These are phyloP conservation scores for Ataeniobius toweri DNA, from an alignment of 2,797 vertebrate species.

Conservation along the genomic window DNA sequence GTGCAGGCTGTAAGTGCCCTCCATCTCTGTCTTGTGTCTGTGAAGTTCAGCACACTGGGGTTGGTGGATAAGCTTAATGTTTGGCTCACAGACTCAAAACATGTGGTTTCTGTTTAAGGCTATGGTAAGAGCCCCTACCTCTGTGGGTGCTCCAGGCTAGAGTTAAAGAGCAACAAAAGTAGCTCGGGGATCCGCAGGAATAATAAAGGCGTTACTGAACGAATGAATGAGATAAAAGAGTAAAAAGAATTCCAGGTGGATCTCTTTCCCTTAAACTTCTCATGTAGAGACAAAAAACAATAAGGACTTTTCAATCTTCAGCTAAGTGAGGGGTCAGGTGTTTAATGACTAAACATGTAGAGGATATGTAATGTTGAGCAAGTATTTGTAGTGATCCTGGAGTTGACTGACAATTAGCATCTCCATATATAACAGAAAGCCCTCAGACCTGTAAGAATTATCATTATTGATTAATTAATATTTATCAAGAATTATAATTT, in stretches of 20 bases:
- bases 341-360: slow-evolving; percentile 74
- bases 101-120: slow-evolving; percentile 33
- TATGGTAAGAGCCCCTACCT: slow-evolving; percentile 33
- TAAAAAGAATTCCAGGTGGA: slow-evolving; percentile 37
- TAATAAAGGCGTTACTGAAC: slow-evolving; percentile 3
- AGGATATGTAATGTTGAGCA: slow-evolving; percentile 57
- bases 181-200: slow-evolving; percentile 36
- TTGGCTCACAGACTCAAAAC: slow-evolving; percentile 34
- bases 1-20: slow-evolving; percentile 52
- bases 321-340: slow-evolving; percentile 62
- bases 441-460: slow-evolving; percentile 25
- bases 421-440: slow-evolving; percentile 65
- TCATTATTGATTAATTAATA: too few species aligned
- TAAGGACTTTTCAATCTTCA: slow-evolving; percentile 33
- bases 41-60: slow-evolving; percentile 49
- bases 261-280: neutral
- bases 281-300: slow-evolving; percentile 9
- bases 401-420: slow-evolving; percentile 74
- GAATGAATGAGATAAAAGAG: slow-evolving; percentile 28
- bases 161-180: slow-evolving; percentile 20
- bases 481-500: too few species aligned
- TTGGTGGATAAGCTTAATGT: slow-evolving; percentile 30
- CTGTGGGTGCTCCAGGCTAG: slow-evolving; percentile 30
- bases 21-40: slow-evolving; percentile 39
- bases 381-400: slow-evolving; percentile 65